phyloP scores from a whole-genome alignment of 1,140 invertebrate genomes.

The Lordiphosa stackelbergi region DNA sequence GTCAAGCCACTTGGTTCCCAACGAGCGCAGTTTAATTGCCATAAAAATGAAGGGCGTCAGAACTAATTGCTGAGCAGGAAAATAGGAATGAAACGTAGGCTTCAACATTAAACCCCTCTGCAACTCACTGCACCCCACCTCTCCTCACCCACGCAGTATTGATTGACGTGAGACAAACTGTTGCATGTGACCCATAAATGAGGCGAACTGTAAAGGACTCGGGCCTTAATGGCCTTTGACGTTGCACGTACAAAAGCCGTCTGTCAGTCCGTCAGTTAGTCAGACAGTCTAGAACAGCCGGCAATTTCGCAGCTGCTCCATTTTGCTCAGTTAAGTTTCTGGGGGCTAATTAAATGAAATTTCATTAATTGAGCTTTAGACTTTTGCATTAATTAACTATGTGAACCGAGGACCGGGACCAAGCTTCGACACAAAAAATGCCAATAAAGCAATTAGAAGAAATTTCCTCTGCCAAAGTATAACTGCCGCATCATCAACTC shows the following conservation, averaged over 20 bases:
- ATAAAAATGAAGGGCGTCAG: constrained; percentile 52
- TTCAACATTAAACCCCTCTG: constrained; percentile 3
- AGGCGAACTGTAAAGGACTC: constrained; percentile 46
- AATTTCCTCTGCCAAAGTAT: constrained; percentile 23
- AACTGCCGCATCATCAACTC: constrained; percentile 50
- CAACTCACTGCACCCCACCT: constrained; percentile 1
- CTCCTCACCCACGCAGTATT: constrained; percentile 30
- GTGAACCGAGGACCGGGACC: neutral
- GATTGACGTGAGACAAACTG: constrained; percentile 52
- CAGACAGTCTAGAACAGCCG: neutral
- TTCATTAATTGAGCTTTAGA: constrained; percentile 64
- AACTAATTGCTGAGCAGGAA: constrained; percentile 51
- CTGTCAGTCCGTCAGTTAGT: constrained; percentile 24
- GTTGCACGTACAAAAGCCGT: constrained; percentile 52
- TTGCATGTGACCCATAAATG: constrained; percentile 63
- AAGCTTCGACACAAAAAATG: constrained; percentile 8
- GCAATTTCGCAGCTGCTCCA: constrained; percentile 26
- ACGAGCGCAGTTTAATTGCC: constrained; percentile 57
- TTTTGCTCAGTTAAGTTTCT: constrained; percentile 7
- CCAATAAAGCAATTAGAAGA: constrained; percentile 43
- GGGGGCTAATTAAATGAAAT: constrained; percentile 64
- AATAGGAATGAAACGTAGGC: neutral
- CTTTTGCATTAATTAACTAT: constrained; percentile 45
- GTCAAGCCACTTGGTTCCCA: constrained; percentile 17
- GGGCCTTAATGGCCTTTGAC: constrained; percentile 40